Percentiles rank a stretch among this genome's conserved stretches.
phyloP scores from a whole-genome alignment of 2,797 vertebrate genomes.

The Nothura maculosa region DNA sequence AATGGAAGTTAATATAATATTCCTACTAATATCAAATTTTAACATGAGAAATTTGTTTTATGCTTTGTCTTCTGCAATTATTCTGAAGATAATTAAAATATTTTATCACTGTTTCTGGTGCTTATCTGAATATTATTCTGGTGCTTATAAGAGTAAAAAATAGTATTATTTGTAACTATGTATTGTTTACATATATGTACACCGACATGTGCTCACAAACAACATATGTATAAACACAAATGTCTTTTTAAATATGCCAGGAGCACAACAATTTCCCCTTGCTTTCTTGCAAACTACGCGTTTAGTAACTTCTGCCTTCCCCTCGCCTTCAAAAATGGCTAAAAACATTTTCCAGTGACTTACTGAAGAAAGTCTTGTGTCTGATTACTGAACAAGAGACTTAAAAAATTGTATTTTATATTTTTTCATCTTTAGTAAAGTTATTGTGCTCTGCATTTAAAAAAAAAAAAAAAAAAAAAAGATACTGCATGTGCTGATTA shows the following conservation, averaged over 20 bases:
- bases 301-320: background rate
- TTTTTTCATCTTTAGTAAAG: background rate
- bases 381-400: background rate
- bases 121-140: background rate
- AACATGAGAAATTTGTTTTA: background rate
- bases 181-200: background rate
- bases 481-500: background rate
- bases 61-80: background rate
- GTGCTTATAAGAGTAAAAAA: background rate
- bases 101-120: background rate
- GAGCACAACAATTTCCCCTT: background rate
- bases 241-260: background rate
- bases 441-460: too few relatives aligned
- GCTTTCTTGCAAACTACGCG: background rate
- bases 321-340: background rate
- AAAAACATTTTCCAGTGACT: background rate
- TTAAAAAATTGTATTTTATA: background rate
- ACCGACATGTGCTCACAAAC: background rate
- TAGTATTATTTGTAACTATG: background rate
- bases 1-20: background rate
- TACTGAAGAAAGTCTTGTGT: fast-evolving
- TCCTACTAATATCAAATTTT: background rate
- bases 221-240: background rate
- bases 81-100: background rate
- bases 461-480: too few relatives aligned